A percentile compares a stretch with the other conserved stretches of the same genome.
Evolutionary conservation across 2,888 invertebrate species (phyloP).

Genomic region (Acanthosoma haemorrhoidale): DNA sequence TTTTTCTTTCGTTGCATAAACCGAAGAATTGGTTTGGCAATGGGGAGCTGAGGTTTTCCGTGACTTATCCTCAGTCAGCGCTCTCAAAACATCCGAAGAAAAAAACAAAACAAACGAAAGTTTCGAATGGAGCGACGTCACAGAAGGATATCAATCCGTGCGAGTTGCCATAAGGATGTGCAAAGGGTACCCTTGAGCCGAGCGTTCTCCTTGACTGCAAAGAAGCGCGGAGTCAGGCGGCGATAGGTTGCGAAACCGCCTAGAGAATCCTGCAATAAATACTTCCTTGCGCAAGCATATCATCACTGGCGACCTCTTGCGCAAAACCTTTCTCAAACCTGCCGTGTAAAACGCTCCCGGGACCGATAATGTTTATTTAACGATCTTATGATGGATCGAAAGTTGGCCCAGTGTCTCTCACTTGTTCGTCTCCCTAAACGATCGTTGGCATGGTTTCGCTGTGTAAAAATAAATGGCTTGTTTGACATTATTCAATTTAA

Average conservation of each 20-base stretch:
- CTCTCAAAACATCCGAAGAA: neutral
- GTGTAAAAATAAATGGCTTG: too few species aligned
- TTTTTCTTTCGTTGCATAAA: constrained; percentile 1
- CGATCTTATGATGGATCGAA: neutral
- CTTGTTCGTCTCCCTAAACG: too few species aligned
- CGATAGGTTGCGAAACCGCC: neutral
- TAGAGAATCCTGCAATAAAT: neutral
- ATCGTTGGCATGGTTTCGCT: too few species aligned
- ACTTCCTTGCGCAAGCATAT: neutral
- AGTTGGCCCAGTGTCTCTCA: neutral
- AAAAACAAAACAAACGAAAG: neutral
- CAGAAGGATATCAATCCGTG: too few species aligned
- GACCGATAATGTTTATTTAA: neutral
- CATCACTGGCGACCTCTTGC: neutral
- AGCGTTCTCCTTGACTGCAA: neutral
- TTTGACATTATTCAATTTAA: too few species aligned
- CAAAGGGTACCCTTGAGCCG: neutral
- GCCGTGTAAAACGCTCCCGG: too few species aligned
- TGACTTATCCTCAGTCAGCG: neutral
- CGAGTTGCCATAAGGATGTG: neutral
- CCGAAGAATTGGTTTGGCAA: neutral
- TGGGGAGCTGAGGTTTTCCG: neutral
- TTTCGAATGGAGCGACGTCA: too few species aligned
- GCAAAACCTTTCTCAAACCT: neutral
- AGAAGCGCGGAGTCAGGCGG: neutral